Evolutionary conservation across 2,888 invertebrate genomes (phyloP).

Genomic region (Acleris literana): DNA sequence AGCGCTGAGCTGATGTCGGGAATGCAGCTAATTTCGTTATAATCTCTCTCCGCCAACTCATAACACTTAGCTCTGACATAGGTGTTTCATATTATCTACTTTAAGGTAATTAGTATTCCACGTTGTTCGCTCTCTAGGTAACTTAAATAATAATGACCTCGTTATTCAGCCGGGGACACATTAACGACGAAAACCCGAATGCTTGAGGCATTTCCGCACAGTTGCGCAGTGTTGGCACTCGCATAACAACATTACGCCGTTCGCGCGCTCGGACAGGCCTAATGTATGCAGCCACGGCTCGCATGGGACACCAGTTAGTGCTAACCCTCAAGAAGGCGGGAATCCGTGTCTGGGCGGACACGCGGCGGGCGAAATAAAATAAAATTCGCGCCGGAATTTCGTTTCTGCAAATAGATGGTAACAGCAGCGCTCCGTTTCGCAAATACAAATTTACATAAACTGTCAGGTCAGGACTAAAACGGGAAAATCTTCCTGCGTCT

Average conservation of each 20-base stretch:
- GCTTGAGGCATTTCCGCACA: conserved; percentile 24
- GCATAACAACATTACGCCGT: conserved; percentile 27
- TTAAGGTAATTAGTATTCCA: conserved; percentile 30
- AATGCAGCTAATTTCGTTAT: not conserved
- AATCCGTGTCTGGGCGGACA: conserved; percentile 21
- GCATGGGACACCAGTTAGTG: conserved; percentile 26
- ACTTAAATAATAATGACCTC: conserved; percentile 32
- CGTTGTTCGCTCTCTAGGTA: conserved; percentile 24
- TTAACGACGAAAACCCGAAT: conserved; percentile 24
- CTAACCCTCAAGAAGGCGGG: conserved; percentile 20
- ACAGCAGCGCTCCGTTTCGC: conserved; percentile 4
- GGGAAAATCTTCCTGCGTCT: not conserved
- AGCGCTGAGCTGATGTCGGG: not conserved
- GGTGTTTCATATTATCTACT: conserved; percentile 28
- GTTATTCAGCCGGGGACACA: conserved; percentile 29
- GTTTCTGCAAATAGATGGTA: conserved; percentile 16
- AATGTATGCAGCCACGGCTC: conserved; percentile 26
- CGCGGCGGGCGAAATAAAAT: conserved; percentile 25
- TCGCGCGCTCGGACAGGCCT: conserved; percentile 4
- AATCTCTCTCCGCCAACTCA: conserved; percentile 10
- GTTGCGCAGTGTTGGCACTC: conserved; percentile 19
- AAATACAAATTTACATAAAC: conserved; percentile 18
- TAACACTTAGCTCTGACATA: conserved; percentile 11
- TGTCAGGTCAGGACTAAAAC: conserved; percentile 11
- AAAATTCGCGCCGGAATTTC: conserved; percentile 11